Evolutionary conservation across 2,888 invertebrate genomes (phyloP), one percentile per base, ranked within the genome.

Genomic region (Drosophila quinaria): DNA sequence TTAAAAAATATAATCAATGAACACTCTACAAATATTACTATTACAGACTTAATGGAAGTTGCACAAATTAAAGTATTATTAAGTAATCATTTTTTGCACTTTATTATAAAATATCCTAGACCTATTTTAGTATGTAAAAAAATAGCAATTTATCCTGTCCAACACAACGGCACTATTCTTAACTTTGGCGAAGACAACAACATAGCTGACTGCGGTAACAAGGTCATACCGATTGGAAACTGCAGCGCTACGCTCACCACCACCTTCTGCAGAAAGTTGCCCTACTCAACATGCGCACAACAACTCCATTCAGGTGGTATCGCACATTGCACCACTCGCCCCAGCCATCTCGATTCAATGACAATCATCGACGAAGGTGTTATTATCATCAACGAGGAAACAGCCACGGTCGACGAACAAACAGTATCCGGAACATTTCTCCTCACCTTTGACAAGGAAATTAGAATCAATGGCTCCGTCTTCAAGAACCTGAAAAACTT

Each of bases 11-110:
- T 37, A 37, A n/a, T n/a, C 5, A 37, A 37, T 37, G 35, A 37
- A n/a, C 35, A 37, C n/a, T n/a, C 35, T n/a, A 37, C 35, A n/a
- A n/a, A 37, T 37, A 37, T 37, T n/a, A 37, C 35, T n/a, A n/a
- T 37, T 6, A 37, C 35, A 6, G 35, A 41, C 9, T 4, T 41
- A 10, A 41, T 41, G 39, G 9, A 41, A 41, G 17, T 41, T 17
- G 39, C 39, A 15, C 17, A 41, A 4, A 10, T 41, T 17, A 17
- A 41, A 41, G 39, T 41, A 8, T 15, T 41, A 17, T 41, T 41
- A 10, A 17, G 9, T 41, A 17, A 41, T 41, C 3, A 41, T 10
- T 41, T 41, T 41, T 17, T 41, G 10, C 39, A 17, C 3, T 41
- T 41, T 44, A 44, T 44, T 19, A 13, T 22, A n/a, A 47, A 29